Evolutionary conservation across 2,113 vertebrate species (phyloP).

Genomic region (Panurus biarmicus): DNA sequence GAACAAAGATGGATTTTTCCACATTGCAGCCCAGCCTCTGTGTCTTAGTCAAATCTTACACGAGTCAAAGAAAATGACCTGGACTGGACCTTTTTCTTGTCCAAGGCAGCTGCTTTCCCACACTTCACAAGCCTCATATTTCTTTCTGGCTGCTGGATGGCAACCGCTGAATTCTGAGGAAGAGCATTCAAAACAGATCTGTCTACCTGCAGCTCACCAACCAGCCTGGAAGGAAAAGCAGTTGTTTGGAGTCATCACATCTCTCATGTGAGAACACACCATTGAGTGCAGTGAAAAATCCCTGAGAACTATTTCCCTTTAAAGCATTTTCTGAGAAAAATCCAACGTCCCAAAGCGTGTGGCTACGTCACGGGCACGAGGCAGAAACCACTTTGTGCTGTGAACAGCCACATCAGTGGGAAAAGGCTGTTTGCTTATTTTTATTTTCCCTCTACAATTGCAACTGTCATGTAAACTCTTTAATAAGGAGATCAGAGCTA

Average conservation of each 20-base stretch:
- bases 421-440: slow-evolving; percentile 12
- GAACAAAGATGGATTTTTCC: neutral
- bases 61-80: neutral
- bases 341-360: accelerated
- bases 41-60: neutral
- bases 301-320: neutral
- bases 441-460: slow-evolving; percentile 36
- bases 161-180: neutral
- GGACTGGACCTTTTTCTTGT: neutral
- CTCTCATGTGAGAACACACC: neutral
- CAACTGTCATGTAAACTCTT: slow-evolving; percentile 36
- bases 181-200: neutral
- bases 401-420: neutral
- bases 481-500: slow-evolving; percentile 35
- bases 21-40: neutral
- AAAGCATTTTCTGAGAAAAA: neutral
- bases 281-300: neutral
- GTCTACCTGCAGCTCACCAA: neutral
- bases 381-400: neutral
- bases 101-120: neutral
- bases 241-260: neutral
- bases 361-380: neutral
- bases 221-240: neutral
- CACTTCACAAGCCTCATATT: neutral
- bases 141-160: neutral